Base-by-base conservation (phyloP, 2,113 vertebrate genomes). In the Pantherophis guttatus region DNA sequence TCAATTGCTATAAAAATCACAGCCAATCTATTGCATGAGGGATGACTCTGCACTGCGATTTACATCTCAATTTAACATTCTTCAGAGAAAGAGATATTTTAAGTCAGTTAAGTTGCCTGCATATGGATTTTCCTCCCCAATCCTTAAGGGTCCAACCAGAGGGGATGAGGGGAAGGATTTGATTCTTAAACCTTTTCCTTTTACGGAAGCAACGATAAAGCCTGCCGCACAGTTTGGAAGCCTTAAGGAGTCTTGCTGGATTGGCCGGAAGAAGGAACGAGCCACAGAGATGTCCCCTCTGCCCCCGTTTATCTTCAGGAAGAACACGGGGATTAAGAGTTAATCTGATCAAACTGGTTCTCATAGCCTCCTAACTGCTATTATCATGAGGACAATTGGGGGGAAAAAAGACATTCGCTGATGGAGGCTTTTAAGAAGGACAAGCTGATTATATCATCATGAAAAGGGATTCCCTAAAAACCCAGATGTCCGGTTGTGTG, bases 291-390 rank as follows among this genome's bases (percentile, higher is more conserved):
- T 48, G 12, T 11, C n/a, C 62, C 59, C 5, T 59, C 21, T 12
- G 21, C 57, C 24, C 8, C 70, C 89, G 8, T 85, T 92, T 91
- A 55, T 59, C 89, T 81, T 39, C 93, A 87, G 24, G 85, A 48
- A 33, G 88, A 90, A 94, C 54, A 94, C 26, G 13, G n/a, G 39
- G 70, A 58, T 93, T 95, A 87, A 91, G 39, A 86, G 86, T 54
- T 94, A 92, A 90, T 81, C 50, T 88, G 93, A 92, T 88, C 88
- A 88, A 87, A 93, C 53, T 24, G 48, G 65, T 91, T 48, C 87
- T 87, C 54, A 48, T 9, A 86, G 12, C 23, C 33, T 1, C 57
- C 48, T 81, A 88, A 92, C 65, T 91, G 57, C 58, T 92, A 92
- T 85, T 92, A 54, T 54, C 23, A 33, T 53, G 87, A 54, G 13